Base-by-base conservation (phyloP, 1,140 invertebrate genomes). In the Thaumetopoea pityocampa region DNA sequence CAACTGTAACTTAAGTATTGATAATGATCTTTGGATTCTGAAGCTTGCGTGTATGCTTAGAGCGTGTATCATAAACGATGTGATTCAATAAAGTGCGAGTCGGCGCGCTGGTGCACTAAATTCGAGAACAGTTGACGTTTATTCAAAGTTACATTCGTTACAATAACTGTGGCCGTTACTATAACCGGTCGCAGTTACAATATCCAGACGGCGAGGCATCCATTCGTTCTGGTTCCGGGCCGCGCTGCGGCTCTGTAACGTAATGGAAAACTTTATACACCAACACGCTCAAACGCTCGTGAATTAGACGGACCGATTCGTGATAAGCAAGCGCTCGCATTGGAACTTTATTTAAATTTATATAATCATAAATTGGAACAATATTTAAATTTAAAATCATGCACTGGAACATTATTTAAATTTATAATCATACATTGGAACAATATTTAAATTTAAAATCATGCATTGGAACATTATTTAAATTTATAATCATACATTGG, bases 131-230 rank as follows among this genome's bases (percentile, higher is more conserved):
- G 66, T 72, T 67, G 73, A 78, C 73, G 57, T 72, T 72, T 74
- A 78, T 78, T 68, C 73, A 70, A 74, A 78, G 68, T 71, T 71
- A 71, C 71, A 73, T 78, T 65, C 71, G 57, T 76, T 73, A 71
- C 63, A 72, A 71, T 77, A 77, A 73, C 72, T 72, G 69, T 64
- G 46, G 61, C 67, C 59, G 67, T 64, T 62, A 62, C 67, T 69
- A 72, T 76, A 72, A 70, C 66, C 66, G 63, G 59, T 66, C 62
- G 61, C 52, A 41, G 30, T 38, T 29, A n/a, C n/a, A n/a, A n/a
- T n/a, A n/a, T n/a, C n/a, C n/a, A n/a, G n/a, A n/a, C n/a, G n/a
- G n/a, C n/a, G n/a, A 16, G 27, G 28, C 57, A 57, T 55, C 66
- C 70, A 71, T 74, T 74, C 68, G 70, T 76, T 73, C 65, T 63